Conservation (phyloP, 2,113 vertebrate genomes). For the Eulacestoma nigropectus region DNA sequence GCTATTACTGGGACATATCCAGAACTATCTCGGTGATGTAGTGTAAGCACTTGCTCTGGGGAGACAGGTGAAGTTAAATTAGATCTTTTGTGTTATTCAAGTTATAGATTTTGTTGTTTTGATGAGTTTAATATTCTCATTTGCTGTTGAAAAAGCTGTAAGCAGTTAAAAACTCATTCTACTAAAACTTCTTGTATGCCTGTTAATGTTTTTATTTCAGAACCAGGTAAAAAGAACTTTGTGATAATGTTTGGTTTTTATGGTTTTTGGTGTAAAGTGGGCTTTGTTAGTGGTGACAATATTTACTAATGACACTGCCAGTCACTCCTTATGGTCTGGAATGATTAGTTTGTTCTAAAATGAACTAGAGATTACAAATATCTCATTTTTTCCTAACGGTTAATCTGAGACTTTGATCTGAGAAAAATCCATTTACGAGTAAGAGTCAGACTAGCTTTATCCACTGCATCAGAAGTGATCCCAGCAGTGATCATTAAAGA, state of each 20-base stretch:
- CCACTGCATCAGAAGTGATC: neutral
- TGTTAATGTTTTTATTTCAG: neutral
- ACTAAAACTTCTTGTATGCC: neutral
- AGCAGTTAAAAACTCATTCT: conserved; percentile 10
- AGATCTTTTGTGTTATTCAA: neutral
- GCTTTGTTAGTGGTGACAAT: neutral
- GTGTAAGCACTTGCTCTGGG: neutral
- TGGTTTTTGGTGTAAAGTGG: neutral
- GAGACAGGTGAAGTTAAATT: neutral
- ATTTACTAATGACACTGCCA: neutral
- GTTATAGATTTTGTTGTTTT: neutral
- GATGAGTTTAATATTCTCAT: neutral
- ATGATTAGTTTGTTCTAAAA: neutral
- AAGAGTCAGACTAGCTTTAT: neutral
- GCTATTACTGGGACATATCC: neutral
- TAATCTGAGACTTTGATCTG: neutral
- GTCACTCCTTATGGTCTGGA: neutral
- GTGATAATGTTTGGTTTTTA: neutral
- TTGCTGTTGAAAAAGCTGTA: neutral
- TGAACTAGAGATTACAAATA: neutral
- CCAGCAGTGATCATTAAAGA: neutral
- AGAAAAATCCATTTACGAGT: conserved; percentile 8
- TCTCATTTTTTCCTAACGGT: neutral
- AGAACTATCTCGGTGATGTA: neutral
- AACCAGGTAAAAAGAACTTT: neutral